Conservation (phyloP, 2,888 invertebrate genomes). For the Meteorus colon region DNA sequence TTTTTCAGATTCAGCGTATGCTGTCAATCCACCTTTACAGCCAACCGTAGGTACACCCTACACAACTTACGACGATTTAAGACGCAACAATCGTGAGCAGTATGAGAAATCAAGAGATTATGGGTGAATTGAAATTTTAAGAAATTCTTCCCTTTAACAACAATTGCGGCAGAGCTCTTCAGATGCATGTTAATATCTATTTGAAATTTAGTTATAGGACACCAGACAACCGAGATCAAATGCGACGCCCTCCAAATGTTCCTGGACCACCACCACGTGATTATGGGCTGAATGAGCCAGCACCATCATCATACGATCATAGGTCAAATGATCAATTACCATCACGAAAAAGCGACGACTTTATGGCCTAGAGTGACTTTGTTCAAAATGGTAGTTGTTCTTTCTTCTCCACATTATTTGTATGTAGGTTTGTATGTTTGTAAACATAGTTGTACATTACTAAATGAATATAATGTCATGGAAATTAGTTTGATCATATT, state of each 20-base stretch:
- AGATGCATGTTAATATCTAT: conserved; percentile 15
- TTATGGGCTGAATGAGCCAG: conserved; percentile 13
- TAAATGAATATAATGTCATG: conserved; percentile 13
- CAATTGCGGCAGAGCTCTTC: too few relatives aligned
- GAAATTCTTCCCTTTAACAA: not conserved
- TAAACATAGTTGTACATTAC: conserved; percentile 11
- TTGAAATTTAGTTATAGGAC: conserved; percentile 7
- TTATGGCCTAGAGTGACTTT: conserved; percentile 9
- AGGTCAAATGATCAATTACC: not conserved
- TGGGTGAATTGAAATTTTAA: not conserved
- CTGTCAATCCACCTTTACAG: conserved; percentile 35
- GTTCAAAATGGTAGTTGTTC: conserved; percentile 27
- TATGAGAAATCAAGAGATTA: conserved; percentile 7
- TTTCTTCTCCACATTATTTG: conserved; percentile 8
- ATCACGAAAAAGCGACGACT: conserved; percentile 30
- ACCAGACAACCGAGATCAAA: not conserved
- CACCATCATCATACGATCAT: not conserved
- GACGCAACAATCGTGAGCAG: conserved; percentile 39
- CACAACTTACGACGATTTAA: conserved; percentile 38
- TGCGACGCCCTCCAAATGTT: not conserved
- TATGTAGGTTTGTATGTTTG: conserved; percentile 2
- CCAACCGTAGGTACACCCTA: conserved; percentile 14
- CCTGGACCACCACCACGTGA: conserved; percentile 18
- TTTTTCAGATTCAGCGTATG: conserved; percentile 34
- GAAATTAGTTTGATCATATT: conserved; percentile 1